Conservation (phyloP, 2,797 vertebrate genomes). For the Enteromius thamalakanensis region DNA sequence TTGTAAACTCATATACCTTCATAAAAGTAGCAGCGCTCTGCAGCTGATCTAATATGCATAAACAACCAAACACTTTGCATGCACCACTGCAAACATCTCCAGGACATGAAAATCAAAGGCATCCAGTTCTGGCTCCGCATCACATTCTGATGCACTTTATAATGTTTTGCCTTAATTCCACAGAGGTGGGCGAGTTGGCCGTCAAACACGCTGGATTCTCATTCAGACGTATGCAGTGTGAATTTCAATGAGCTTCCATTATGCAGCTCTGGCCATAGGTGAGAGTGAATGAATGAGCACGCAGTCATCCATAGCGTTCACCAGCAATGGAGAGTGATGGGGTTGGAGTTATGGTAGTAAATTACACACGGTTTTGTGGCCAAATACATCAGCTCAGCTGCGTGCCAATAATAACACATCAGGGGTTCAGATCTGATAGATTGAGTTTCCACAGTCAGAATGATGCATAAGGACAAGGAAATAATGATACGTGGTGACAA, state of each 20-base stretch:
- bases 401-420: conserved; percentile 31
- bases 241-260: conserved; percentile 70
- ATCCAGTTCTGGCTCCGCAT: conserved; percentile 41
- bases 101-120: conserved; percentile 36
- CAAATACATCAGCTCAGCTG: conserved; percentile 43
- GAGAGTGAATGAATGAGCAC: conserved; percentile 54
- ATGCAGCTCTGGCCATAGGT: conserved; percentile 62
- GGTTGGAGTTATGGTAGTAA: conserved; percentile 40
- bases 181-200: conserved; percentile 63
- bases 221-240: conserved; percentile 59
- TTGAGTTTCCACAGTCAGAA: conserved; percentile 6
- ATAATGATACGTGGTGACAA: conserved; percentile 5
- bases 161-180: conserved; percentile 70
- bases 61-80: conserved; percentile 43
- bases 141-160: conserved; percentile 51
- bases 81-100: conserved; percentile 34
- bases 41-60: conserved; percentile 27
- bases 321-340: conserved; percentile 39
- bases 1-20: conserved; percentile 42
- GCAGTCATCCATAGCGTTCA: conserved; percentile 50
- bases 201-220: conserved; percentile 49
- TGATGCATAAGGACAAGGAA: conserved; percentile 29
- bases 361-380: conserved; percentile 16
- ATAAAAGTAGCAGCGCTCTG: conserved; percentile 34
- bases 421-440: conserved; percentile 30